Evolutionary conservation across 2,797 vertebrate species (phyloP).

Genomic region (Galagoides demidoff): DNA sequence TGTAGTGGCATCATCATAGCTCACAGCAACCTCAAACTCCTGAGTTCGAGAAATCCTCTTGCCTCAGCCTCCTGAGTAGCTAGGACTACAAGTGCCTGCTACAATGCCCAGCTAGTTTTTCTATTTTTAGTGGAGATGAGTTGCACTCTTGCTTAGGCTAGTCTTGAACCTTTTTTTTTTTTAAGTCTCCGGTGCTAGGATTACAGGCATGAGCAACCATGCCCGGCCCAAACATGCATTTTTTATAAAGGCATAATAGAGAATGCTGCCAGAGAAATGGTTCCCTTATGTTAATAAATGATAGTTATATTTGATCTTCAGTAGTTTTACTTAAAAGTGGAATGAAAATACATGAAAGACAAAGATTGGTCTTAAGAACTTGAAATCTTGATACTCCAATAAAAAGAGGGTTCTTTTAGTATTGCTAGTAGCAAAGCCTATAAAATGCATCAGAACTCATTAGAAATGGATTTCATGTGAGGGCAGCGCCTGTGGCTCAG

Average conservation of each 20-base stretch:
- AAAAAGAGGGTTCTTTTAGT: conserved; percentile 46
- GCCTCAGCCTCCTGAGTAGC: neutral
- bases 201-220: neutral
- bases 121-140: too few relatives aligned
- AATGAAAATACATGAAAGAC: conserved; percentile 53
- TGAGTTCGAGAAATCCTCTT: neutral
- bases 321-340: conserved; percentile 21
- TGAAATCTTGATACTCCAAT: conserved; percentile 20
- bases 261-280: neutral
- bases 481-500: too few relatives aligned
- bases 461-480: conserved; percentile 31
- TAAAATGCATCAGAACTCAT: neutral
- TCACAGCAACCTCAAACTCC: too few relatives aligned
- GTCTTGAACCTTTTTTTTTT: too few relatives aligned
- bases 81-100: neutral
- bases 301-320: neutral
- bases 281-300: neutral
- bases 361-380: conserved; percentile 55
- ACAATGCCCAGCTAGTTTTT: too few relatives aligned
- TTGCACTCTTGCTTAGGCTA: too few relatives aligned
- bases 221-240: neutral
- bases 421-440: conserved; percentile 3
- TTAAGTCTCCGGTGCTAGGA: too few relatives aligned
- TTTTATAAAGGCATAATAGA: neutral
- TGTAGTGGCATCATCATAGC: too few relatives aligned